These are phyloP conservation scores for Myotis myotis DNA, from an alignment of 2,797 vertebrate genomes.

Conservation along the genomic window DNA sequence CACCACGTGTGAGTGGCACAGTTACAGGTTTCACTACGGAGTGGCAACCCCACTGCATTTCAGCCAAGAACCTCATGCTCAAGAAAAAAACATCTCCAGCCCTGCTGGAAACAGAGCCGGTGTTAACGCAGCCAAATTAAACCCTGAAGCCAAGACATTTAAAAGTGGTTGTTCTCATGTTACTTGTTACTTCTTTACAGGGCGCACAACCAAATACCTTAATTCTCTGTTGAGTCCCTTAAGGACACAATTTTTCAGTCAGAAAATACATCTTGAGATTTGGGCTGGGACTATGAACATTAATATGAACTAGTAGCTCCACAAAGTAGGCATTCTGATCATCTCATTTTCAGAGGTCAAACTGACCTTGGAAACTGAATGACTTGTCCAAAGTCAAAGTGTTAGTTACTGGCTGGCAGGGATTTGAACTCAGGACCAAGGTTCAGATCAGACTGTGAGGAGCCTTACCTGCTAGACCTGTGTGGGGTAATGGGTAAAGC, in stretches of 20 bases:
- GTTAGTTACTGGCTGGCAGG: neutral
- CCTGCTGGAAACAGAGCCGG: slow-evolving; percentile 16
- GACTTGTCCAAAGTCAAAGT: neutral
- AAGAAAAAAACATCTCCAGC: neutral
- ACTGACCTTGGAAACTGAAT: neutral
- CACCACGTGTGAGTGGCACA: neutral
- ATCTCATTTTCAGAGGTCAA: neutral
- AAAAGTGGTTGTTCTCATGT: slow-evolving; percentile 25
- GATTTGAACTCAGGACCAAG: neutral
- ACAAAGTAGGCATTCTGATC: neutral
- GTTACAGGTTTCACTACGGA: slow-evolving; percentile 29
- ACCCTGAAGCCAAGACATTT: slow-evolving; percentile 25
- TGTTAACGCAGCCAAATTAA: slow-evolving; percentile 10
- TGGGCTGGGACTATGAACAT: neutral
- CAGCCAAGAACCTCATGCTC: slow-evolving; percentile 25
- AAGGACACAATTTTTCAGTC: neutral
- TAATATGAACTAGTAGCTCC: neutral
- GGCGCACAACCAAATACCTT: neutral
- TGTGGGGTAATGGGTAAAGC: neutral
- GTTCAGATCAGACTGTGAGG: neutral
- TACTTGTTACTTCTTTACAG: slow-evolving; percentile 15
- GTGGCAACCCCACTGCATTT: neutral
- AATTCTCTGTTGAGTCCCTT: slow-evolving; percentile 25
- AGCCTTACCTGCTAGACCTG: neutral
- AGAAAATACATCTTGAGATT: neutral